These are phyloP conservation scores for Chloebia gouldiae DNA, from an alignment of 2,113 vertebrate genomes.

Conservation along the genomic window DNA sequence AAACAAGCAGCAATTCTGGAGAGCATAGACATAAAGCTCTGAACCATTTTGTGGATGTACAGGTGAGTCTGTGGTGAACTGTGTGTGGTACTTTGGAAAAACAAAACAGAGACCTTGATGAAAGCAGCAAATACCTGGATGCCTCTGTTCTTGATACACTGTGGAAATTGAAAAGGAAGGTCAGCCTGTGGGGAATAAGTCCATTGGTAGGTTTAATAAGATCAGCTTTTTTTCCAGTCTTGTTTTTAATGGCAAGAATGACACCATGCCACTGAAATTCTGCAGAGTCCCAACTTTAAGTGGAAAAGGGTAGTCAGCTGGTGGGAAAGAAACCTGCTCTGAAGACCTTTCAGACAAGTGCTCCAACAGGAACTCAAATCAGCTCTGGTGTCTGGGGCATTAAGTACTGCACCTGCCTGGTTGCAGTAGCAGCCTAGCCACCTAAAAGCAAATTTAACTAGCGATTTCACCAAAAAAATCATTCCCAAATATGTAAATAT, in stretches of 20 bases:
- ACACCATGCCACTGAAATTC: background rate
- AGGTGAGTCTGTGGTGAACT: background rate
- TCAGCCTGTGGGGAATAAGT: rapidly evolving
- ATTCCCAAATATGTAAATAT: background rate
- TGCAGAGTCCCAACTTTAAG: background rate
- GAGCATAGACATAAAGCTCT: background rate
- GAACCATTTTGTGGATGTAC: background rate
- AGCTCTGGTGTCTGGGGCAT: background rate
- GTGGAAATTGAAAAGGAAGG: background rate
- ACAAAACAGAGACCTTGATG: background rate
- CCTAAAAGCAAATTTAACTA: background rate
- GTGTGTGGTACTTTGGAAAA: background rate
- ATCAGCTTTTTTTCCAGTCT: background rate
- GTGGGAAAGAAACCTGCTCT: background rate
- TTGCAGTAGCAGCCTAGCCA: background rate
- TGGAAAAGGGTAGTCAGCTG: background rate
- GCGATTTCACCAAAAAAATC: background rate
- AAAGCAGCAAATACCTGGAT: background rate
- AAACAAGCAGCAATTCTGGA: background rate
- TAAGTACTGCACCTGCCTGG: background rate
- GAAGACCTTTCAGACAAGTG: background rate
- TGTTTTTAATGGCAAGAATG: background rate
- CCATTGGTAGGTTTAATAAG: background rate
- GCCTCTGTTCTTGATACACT: background rate
- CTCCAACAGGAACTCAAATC: background rate